Percentiles rank a stretch among this genome's conserved stretches.
These are phyloP conservation scores for Syritta pipiens DNA, from an alignment of 2,888 invertebrate genomes.

Conservation along the genomic window DNA sequence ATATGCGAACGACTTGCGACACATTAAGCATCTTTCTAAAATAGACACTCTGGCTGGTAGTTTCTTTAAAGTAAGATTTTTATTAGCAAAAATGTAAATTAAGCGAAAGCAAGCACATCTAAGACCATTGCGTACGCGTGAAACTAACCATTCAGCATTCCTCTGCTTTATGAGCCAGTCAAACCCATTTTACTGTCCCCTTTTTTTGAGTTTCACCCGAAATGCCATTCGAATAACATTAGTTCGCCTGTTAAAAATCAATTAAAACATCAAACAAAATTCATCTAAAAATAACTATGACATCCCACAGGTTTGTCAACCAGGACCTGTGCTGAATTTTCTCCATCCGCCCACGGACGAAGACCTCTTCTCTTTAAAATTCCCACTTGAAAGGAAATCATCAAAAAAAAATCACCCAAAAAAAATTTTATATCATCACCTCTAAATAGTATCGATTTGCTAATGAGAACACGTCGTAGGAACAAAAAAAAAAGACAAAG, in stretches of 20 bases:
- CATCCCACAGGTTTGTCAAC: slow-evolving; percentile 19
- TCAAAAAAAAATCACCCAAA: neutral
- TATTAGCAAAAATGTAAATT: no score
- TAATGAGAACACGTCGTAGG: slow-evolving; percentile 2
- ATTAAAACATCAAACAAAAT: slow-evolving; percentile 31
- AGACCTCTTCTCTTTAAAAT: neutral
- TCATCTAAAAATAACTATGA: neutral
- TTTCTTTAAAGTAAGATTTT: no score
- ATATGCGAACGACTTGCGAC: no score
- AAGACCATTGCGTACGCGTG: no score
- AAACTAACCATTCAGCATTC: no score
- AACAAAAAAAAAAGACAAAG: neutral
- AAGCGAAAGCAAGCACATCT: no score
- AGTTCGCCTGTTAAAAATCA: slow-evolving; percentile 20
- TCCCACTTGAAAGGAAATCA: neutral
- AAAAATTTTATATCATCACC: slow-evolving; percentile 23
- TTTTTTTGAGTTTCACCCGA: neutral
- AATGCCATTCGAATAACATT: slow-evolving; percentile 22
- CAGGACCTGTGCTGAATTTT: slow-evolving; percentile 6
- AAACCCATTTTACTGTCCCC: neutral
- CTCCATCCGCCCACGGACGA: neutral
- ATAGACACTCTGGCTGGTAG: no score
- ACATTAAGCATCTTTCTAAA: no score
- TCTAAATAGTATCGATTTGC: slow-evolving; percentile 38
- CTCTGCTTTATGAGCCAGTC: neutral